phyloP scores from a whole-genome alignment of 2,888 invertebrate genomes.

The Elysia crispata region DNA sequence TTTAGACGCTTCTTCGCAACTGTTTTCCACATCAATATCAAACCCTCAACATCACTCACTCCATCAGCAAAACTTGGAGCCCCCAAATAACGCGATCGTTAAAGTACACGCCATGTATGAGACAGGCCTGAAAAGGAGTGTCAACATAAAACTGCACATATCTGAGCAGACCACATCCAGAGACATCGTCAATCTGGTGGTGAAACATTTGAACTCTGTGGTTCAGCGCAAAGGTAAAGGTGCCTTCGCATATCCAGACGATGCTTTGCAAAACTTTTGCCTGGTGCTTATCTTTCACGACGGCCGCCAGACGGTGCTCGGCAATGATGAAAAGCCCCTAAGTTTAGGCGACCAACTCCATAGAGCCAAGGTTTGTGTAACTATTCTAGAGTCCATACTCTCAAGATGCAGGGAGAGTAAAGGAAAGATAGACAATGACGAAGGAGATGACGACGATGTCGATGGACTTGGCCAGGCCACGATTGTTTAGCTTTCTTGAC shows the following conservation, averaged over 20 bases:
- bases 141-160: conserved; percentile 94
- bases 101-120: conserved; percentile 98
- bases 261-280: conserved; percentile 90
- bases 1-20: no score
- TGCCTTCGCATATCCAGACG: conserved; percentile 87
- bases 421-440: background rate
- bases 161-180: conserved; percentile 94
- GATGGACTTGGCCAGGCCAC: conserved; percentile 78
- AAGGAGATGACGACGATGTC: no score
- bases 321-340: conserved; percentile 95
- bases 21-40: no score
- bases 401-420: conserved; percentile 65
- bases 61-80: background rate
- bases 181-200: conserved; percentile 96
- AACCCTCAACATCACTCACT: conserved; percentile 10
- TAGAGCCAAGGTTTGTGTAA: conserved; percentile 93
- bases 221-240: conserved; percentile 80
- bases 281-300: conserved; percentile 94
- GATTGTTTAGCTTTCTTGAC: conserved; percentile 76
- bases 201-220: conserved; percentile 89
- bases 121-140: conserved; percentile 93
- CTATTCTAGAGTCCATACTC: conserved; percentile 87
- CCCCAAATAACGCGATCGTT: conserved; percentile 75
- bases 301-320: conserved; percentile 92
- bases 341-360: conserved; percentile 97